Conservation (phyloP, 2,113 vertebrate genomes). For the Pachyramphus minor region DNA sequence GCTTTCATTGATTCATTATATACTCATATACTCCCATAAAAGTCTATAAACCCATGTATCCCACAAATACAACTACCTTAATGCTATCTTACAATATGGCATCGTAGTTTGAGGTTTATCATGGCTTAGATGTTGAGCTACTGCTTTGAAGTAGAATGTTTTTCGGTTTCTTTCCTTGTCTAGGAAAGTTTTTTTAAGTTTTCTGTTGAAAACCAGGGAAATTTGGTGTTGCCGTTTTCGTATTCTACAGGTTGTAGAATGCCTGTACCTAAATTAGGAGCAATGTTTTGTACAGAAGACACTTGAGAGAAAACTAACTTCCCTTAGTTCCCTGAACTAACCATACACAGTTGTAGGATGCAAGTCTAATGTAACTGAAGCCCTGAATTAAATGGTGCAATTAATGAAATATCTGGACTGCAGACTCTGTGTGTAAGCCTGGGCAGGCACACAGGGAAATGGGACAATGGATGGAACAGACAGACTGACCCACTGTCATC, state of each 20-base stretch:
- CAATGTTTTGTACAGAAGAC: neutral
- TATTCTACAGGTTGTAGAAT: neutral
- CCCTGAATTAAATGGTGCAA: neutral
- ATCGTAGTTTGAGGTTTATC: neutral
- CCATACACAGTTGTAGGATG: neutral
- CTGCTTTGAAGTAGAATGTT: neutral
- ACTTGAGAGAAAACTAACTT: neutral
- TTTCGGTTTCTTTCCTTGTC: neutral
- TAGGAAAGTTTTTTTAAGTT: neutral
- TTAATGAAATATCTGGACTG: neutral
- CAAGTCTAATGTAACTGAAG: neutral
- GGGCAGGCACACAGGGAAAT: neutral
- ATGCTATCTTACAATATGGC: neutral
- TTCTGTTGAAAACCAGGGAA: neutral
- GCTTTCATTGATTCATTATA: neutral
- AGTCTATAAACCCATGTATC: neutral
- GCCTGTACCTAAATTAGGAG: neutral
- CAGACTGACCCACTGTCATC: neutral
- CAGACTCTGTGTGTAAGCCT: fast-evolving
- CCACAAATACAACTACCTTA: neutral
- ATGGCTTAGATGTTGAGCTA: neutral
- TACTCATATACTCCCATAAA: neutral
- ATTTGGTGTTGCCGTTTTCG: neutral
- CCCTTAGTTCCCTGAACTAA: neutral
- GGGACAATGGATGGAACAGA: neutral